Percentiles rank a stretch among this genome's conserved stretches.
Evolutionary conservation across 2,888 invertebrate species (phyloP).

Genomic region (Liposcelis brunnea): DNA sequence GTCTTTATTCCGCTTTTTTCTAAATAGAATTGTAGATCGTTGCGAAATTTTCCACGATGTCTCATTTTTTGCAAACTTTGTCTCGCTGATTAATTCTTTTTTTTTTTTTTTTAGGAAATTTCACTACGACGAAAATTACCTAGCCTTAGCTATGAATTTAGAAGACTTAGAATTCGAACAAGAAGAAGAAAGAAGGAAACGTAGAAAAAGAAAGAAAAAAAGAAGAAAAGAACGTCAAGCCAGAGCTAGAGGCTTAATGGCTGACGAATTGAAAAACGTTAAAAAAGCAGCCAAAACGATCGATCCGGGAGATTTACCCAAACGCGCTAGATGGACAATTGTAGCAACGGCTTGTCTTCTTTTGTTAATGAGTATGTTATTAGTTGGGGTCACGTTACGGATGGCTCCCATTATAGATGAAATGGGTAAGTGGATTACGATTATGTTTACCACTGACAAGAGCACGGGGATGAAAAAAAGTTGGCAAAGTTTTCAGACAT

Average conservation of each 20-base stretch:
- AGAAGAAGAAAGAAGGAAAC: slow-evolving; percentile 24
- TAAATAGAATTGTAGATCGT: too few species aligned
- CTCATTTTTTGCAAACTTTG: too few species aligned
- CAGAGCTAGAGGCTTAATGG: slow-evolving; percentile 17
- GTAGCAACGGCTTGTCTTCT: slow-evolving; percentile 78
- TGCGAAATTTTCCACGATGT: too few species aligned
- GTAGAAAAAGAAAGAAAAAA: slow-evolving; percentile 19
- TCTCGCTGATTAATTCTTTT: too few species aligned
- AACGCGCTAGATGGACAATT: slow-evolving; percentile 76
- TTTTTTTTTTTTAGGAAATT: slow-evolving; percentile 24
- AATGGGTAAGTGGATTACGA: slow-evolving; percentile 70
- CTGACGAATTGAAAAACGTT: slow-evolving; percentile 5
- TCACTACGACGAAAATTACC: slow-evolving; percentile 32
- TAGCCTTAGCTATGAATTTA: slow-evolving; percentile 28
- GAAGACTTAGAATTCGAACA: slow-evolving; percentile 27
- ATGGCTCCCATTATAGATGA: slow-evolving; percentile 93
- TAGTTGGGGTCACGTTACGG: slow-evolving; percentile 78
- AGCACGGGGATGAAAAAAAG: too few species aligned
- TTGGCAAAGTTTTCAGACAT: too few species aligned
- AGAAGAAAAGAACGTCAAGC: slow-evolving; percentile 25
- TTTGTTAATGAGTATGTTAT: slow-evolving; percentile 70
- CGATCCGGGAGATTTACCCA: slow-evolving; percentile 67
- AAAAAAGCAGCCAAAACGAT: slow-evolving; percentile 12
- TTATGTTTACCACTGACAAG: neutral
- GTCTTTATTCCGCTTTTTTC: too few species aligned